phyloP scores from a whole-genome alignment of 2,888 invertebrate species.

The Phalera bucephala region DNA sequence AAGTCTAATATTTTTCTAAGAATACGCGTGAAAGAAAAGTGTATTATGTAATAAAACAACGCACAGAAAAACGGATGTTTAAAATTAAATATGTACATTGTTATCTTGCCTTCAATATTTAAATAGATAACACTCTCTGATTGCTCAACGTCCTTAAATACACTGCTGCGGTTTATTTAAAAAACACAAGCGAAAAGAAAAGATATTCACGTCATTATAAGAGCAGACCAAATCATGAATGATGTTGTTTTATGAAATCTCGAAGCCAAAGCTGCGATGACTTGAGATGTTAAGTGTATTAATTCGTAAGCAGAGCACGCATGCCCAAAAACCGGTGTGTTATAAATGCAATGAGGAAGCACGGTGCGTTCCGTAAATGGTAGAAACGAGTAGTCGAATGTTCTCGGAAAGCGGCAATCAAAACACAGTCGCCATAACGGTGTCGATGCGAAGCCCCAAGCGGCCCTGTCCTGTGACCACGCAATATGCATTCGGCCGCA shows the following conservation, averaged over 20 bases:
- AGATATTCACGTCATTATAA: too few species aligned
- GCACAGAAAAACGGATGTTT: slow-evolving; percentile 18
- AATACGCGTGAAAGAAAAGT: slow-evolving; percentile 2
- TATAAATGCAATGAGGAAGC: slow-evolving; percentile 72
- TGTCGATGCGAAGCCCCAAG: slow-evolving; percentile 47
- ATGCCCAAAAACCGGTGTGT: slow-evolving; percentile 58
- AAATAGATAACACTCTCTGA: slow-evolving; percentile 14
- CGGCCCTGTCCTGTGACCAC: slow-evolving; percentile 40
- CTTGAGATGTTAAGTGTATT: slow-evolving; percentile 23
- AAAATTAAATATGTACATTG: slow-evolving; percentile 13
- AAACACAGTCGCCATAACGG: slow-evolving; percentile 77
- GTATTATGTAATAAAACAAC: slow-evolving; percentile 14
- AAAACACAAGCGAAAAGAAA: too few species aligned
- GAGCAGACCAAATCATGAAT: too few species aligned
- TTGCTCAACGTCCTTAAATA: slow-evolving; percentile 8
- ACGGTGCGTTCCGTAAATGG: slow-evolving; percentile 64
- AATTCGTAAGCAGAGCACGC: slow-evolving; percentile 38
- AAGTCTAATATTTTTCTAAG: not conserved
- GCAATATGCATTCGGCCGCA: slow-evolving; percentile 59
- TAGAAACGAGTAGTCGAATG: slow-evolving; percentile 72
- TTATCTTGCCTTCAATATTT: slow-evolving; percentile 12
- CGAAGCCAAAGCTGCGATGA: too few species aligned
- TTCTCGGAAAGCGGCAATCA: slow-evolving; percentile 73
- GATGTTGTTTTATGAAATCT: too few species aligned
- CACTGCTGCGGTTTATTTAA: slow-evolving; percentile 4